Evolutionary conservation across 2,113 vertebrate species (phyloP).

Genomic region (Miniopterus natalensis): DNA sequence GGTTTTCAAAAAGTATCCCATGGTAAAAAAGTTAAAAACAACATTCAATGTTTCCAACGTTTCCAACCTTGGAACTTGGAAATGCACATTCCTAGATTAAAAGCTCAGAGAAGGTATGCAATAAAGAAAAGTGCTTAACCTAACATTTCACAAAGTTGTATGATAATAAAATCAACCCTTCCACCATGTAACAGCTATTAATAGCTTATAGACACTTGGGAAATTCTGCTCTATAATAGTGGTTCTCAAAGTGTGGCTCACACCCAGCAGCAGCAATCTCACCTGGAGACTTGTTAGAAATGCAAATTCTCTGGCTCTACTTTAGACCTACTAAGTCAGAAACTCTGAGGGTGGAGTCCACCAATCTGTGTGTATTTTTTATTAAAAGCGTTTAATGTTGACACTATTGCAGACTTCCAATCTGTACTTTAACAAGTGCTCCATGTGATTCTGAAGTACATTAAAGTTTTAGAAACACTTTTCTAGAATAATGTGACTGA

Average conservation of each 20-base stretch:
- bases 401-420: too few relatives aligned
- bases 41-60: neutral
- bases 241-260: neutral
- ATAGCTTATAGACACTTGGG: neutral
- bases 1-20: neutral
- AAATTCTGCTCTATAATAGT: neutral
- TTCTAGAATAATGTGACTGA: neutral
- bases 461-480: neutral
- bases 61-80: neutral
- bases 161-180: neutral
- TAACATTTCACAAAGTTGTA: neutral
- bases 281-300: neutral
- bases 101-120: neutral
- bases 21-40: neutral
- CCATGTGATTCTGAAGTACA: neutral
- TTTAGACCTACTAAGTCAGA: neutral
- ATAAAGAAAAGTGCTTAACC: conserved; percentile 8
- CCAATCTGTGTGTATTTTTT: neutral
- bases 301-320: neutral
- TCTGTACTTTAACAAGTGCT: neutral
- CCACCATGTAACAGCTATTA: neutral
- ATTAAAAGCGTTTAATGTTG: too few relatives aligned
- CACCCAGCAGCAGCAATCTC: neutral
- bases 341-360: neutral
- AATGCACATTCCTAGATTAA: neutral